Evolutionary conservation across 2,888 invertebrate genomes (phyloP).

Genomic region (Netelia fuscicornis): DNA sequence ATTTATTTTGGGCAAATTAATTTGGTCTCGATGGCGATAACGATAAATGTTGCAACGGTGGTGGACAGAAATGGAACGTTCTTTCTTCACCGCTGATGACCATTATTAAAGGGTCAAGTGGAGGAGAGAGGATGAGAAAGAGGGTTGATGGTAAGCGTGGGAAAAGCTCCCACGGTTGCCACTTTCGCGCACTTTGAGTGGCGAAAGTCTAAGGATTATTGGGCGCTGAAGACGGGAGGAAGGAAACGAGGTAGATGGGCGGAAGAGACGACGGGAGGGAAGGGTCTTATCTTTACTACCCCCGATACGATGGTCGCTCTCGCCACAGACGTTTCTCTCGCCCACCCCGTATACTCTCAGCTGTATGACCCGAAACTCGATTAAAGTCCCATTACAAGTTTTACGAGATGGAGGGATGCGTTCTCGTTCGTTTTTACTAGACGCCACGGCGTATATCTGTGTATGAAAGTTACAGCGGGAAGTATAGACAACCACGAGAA

Average conservation of each 20-base stretch:
- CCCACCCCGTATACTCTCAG: slow-evolving; percentile 15
- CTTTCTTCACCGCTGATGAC: background rate
- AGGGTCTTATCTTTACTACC: slow-evolving; percentile 78
- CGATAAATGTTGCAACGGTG: too few relatives aligned
- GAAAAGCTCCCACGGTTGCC: slow-evolving; percentile 41
- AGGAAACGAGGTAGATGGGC: slow-evolving; percentile 39
- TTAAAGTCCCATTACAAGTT: slow-evolving; percentile 82
- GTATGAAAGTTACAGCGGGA: background rate
- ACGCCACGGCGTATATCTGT: background rate
- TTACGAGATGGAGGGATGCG: slow-evolving; percentile 76
- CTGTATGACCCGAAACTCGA: slow-evolving; percentile 76
- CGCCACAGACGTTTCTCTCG: slow-evolving; percentile 76
- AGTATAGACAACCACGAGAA: background rate
- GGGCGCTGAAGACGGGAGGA: slow-evolving; percentile 29
- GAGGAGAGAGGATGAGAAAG: background rate
- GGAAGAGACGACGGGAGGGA: slow-evolving; percentile 70
- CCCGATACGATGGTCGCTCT: slow-evolving; percentile 55
- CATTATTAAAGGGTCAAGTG: slow-evolving; percentile 28
- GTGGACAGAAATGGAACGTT: background rate
- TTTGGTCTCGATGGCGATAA: too few relatives aligned
- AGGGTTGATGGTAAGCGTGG: slow-evolving; percentile 18
- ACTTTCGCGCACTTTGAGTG: slow-evolving; percentile 28
- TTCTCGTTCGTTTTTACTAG: slow-evolving; percentile 55
- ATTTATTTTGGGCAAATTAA: too few relatives aligned
- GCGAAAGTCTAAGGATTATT: slow-evolving; percentile 42